These are phyloP conservation scores for fruit fly (Drosophila melanogaster) DNA, from an alignment of 1,140 invertebrate species.

Conservation along the genomic window Release_6_plus_ISO1_MT NT_033779.5:18355501-18356000, in stretches of 20 bases:
- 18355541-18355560: conserved; percentile 55
- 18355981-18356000: too few relatives aligned
- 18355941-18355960: too few relatives aligned
- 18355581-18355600: conserved; percentile 60
- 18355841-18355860: background rate
- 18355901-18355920: conserved; percentile 4
- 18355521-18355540: conserved; percentile 29
- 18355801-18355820: conserved; percentile 23
- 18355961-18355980: too few relatives aligned
- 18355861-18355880: background rate
- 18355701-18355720: conserved; percentile 19
- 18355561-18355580: conserved; percentile 23
- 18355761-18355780: conserved; percentile 73
- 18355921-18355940: too few relatives aligned
- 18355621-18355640: conserved; percentile 37
- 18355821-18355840: conserved; percentile 8
- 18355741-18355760: conserved; percentile 64
- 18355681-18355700: conserved; percentile 44
- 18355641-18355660: conserved; percentile 16
- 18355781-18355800: conserved; percentile 50
- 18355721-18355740: conserved; percentile 68
- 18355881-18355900: conserved; percentile 14
- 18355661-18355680: background rate
- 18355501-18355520: conserved; percentile 63
- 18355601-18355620: conserved; percentile 43